A percentile compares a stretch with the other conserved stretches of the same genome.
Evolutionary conservation across 2,113 vertebrate species (phyloP).

Genomic region (Pterocles gutturalis): DNA sequence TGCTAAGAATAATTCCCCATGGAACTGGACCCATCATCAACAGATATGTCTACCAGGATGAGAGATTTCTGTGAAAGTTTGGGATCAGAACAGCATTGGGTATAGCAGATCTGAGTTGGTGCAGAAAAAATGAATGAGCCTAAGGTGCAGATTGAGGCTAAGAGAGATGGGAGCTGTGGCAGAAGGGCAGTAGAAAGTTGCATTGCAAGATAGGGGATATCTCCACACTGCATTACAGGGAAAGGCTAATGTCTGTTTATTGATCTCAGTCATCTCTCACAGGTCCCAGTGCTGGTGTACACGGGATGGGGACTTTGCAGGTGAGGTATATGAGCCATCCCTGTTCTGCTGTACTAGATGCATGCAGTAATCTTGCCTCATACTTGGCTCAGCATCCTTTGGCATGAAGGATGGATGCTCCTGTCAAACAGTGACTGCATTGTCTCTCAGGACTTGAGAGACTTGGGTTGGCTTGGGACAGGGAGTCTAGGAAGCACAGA

Average conservation of each 20-base stretch:
- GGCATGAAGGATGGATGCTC: conserved; percentile 14
- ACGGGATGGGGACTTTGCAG: neutral
- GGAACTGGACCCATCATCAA: neutral
- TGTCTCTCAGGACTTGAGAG: conserved; percentile 45
- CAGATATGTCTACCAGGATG: neutral
- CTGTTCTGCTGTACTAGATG: neutral
- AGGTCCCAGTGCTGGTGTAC: neutral
- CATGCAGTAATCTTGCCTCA: neutral
- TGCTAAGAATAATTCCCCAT: neutral
- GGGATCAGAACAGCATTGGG: neutral
- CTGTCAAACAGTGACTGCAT: conserved; percentile 60
- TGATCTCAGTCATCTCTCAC: neutral
- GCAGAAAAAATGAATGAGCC: neutral
- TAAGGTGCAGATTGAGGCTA: neutral
- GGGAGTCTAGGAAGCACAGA: conserved; percentile 33
- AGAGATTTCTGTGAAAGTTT: neutral
- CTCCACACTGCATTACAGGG: neutral
- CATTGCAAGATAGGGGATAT: neutral
- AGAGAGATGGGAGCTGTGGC: neutral
- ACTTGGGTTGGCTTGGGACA: conserved; percentile 55
- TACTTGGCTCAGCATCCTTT: conserved; percentile 15
- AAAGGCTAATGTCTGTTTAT: neutral
- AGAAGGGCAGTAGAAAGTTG: neutral
- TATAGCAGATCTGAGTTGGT: neutral
- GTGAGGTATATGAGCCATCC: neutral